phyloP scores from a whole-genome alignment of 1,140 invertebrate genomes.

The Penaeus vannamei region DNA sequence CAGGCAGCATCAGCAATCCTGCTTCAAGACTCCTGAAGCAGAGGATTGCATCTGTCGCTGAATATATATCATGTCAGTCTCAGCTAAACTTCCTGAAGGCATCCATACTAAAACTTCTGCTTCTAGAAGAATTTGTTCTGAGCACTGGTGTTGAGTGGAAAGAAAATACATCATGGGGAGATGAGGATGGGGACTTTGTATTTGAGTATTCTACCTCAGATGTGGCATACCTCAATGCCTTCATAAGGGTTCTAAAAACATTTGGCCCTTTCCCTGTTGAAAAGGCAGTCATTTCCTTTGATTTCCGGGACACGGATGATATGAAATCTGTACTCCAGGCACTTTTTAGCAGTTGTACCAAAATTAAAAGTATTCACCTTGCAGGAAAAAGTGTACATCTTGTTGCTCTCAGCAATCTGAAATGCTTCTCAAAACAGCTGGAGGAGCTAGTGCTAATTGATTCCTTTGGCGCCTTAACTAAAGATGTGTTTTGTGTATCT shows the following conservation, averaged over 20 bases:
- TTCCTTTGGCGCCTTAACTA: slow-evolving; percentile 56
- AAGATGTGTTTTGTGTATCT: slow-evolving; percentile 61
- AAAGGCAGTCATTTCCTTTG: slow-evolving; percentile 48
- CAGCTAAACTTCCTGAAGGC: slow-evolving; percentile 55
- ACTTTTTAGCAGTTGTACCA: slow-evolving; percentile 56
- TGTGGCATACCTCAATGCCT: slow-evolving; percentile 51
- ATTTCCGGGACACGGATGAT: slow-evolving; percentile 53
- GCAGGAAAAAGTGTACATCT: slow-evolving; percentile 60
- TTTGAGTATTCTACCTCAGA: slow-evolving; percentile 57
- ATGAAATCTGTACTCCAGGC: slow-evolving; percentile 59
- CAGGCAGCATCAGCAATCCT: slow-evolving; percentile 53
- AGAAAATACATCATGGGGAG: slow-evolving; percentile 21
- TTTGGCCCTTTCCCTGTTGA: slow-evolving; percentile 57
- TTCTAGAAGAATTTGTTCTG: slow-evolving; percentile 57
- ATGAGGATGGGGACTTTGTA: slow-evolving; percentile 46
- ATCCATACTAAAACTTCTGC: slow-evolving; percentile 52
- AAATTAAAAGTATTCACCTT: slow-evolving; percentile 56
- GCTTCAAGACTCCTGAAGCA: slow-evolving; percentile 50
- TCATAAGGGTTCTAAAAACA: slow-evolving; percentile 49
- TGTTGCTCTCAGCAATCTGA: slow-evolving; percentile 51
- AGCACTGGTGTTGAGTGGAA: slow-evolving; percentile 57
- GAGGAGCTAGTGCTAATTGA: slow-evolving; percentile 59
- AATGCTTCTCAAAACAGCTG: slow-evolving; percentile 57
- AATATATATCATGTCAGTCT: slow-evolving; percentile 60
- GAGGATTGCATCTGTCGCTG: slow-evolving; percentile 53